Evolutionary conservation across 35 echinoderm and acorn worm species (phyloP), one percentile per base, ranked within the genome.

Genomic region (Amphiura filiformis): DNA sequence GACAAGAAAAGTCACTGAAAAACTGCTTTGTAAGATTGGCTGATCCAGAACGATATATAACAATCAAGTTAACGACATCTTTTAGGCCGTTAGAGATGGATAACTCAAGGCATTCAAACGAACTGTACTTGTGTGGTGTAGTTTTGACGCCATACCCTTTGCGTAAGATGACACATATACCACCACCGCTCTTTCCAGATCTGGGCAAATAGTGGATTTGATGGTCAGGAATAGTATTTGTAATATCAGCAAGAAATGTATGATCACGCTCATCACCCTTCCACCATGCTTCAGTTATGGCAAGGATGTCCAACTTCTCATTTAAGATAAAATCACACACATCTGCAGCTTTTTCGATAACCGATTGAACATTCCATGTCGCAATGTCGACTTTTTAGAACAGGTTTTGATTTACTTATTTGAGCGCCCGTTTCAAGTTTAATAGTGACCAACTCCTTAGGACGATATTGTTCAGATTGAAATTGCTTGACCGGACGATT

Each of bases 221-320:
- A 61, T 75, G 86, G 39, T 84, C 37, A 0, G 34, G 81, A 35
- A 90, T n/a, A 35, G 81, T 90, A 32, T 90, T 76, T 36, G 61
- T 42, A 22, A 90, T 90, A 26, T 90, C 49, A 28, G 81, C 88
- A 7, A 90, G 32, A 33, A 49, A 35, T 14, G 39, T 34, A 78
- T 35, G 38, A 49, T 90, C 88, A 32, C 81, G 80, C 26, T 35
- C 39, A 85, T 85, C 81, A 76, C 82, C 82, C 7, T 47, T 85
- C 13, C 87, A 64, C 88, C 81, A 90, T 37, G 88, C 88, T 61
- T 90, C 81, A 22, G 81, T 90, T 13, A 90, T 78, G 32, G 88
- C 88, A 0, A 90, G 32, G 17, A 90, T 84, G 42, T 90, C 88
- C 11, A 84, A 70, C 56, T 87, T n/a, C n/a, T n/a, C n/a, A n/a